Percentiles rank a stretch among this genome's conserved stretches.
These are phyloP conservation scores for Steinernema khuongi DNA, from an alignment of 1,140 invertebrate species.

Conservation along the genomic window DNA sequence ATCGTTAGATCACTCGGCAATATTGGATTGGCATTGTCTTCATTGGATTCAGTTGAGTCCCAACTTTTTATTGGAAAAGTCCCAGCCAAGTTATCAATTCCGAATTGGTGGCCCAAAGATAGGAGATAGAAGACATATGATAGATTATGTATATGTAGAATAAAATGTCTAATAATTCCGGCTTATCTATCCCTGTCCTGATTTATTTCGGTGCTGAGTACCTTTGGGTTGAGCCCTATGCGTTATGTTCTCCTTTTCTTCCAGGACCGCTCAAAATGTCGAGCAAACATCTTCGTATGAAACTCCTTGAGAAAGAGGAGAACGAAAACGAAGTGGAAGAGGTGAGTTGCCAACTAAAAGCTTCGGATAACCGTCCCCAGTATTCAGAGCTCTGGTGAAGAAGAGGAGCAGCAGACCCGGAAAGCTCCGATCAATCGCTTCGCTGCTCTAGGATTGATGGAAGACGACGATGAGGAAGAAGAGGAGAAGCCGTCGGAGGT, in stretches of 20 bases:
- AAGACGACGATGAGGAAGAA: background rate
- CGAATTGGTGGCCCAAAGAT: constrained; percentile 4
- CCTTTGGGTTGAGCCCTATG: constrained; percentile 2
- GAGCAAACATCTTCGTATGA: constrained; percentile 24
- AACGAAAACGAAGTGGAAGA: constrained; percentile 18
- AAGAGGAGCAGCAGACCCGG: background rate
- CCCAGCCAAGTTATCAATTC: background rate
- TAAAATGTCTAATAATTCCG: background rate
- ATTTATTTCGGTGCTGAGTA: constrained; percentile 4
- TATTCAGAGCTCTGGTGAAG: no score
- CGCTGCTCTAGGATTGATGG: background rate
- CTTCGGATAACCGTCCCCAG: no score
- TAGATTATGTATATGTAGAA: background rate
- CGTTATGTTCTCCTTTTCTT: background rate
- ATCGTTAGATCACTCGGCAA: background rate
- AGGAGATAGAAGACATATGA: background rate
- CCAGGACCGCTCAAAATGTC: constrained; percentile 25
- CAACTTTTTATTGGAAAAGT: background rate
- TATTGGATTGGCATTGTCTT: constrained; percentile 5
- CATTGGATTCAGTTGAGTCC: background rate
- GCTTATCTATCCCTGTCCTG: constrained; percentile 22
- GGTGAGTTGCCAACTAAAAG: no score
- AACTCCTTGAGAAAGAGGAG: constrained; percentile 24
- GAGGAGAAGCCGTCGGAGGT: constrained; percentile 3
- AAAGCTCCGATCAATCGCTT: background rate